Conservation (phyloP, 2,888 invertebrate species). For the Phengaris alcon region DNA sequence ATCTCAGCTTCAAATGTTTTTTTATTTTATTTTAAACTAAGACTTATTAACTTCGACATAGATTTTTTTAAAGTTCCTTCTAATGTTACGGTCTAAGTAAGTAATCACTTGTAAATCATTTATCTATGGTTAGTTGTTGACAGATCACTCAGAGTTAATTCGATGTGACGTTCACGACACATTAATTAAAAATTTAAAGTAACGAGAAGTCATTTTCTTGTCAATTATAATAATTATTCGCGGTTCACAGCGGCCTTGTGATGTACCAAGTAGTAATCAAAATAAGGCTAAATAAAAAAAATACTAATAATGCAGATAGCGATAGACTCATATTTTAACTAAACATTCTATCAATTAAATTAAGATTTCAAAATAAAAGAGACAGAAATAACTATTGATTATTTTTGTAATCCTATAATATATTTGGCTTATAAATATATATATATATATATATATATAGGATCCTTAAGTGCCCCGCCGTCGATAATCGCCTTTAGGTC, state of each 20-base stretch:
- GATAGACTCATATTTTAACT: too few species aligned
- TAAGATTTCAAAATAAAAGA: too few species aligned
- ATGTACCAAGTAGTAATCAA: not conserved
- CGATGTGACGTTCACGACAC: conserved; percentile 8
- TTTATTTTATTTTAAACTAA: too few species aligned
- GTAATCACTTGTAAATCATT: conserved; percentile 2
- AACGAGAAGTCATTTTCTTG: conserved; percentile 24
- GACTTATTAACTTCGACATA: not conserved
- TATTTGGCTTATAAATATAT: too few species aligned
- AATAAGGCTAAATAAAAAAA: not conserved
- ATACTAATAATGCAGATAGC: too few species aligned
- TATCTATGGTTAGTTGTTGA: not conserved
- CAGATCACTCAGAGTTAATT: conserved; percentile 9
- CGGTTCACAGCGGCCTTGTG: conserved; percentile 14
- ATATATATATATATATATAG: too few species aligned
- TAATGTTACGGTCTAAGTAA: not conserved
- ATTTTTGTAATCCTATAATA: too few species aligned
- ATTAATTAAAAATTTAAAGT: conserved; percentile 23
- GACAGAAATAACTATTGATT: too few species aligned
- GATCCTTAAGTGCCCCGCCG: too few species aligned
- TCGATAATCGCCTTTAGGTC: too few species aligned
- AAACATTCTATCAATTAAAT: too few species aligned
- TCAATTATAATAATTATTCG: conserved; percentile 24
- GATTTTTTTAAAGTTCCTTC: not conserved
- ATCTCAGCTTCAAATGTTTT: too few species aligned